Conservation (phyloP, 2,888 invertebrate genomes). For the Villa cingulata region DNA sequence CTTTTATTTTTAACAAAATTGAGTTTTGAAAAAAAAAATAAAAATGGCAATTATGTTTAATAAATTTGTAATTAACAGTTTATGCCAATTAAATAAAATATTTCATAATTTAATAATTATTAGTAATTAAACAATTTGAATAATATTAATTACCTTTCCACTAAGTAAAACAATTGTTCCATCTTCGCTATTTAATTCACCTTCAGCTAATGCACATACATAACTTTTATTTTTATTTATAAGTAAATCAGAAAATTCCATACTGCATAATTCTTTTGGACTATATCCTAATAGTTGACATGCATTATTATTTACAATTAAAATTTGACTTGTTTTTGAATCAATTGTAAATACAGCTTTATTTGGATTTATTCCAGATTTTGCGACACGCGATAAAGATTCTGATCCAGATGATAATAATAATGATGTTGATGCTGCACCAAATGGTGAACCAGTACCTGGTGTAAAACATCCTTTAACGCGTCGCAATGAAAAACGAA, state of each 20-base stretch:
- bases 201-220: conserved; percentile 40
- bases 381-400: conserved; percentile 38
- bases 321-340: conserved; percentile 49
- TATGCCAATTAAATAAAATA: not conserved
- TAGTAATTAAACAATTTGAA: too few relatives aligned
- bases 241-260: conserved; percentile 40
- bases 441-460: conserved; percentile 28
- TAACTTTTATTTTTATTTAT: conserved; percentile 39
- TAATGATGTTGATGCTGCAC: conserved; percentile 23
- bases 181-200: conserved; percentile 40
- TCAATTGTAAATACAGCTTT: conserved; percentile 56
- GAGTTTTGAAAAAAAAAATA: too few relatives aligned
- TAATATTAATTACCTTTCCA: conserved; percentile 40
- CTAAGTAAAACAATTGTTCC: conserved; percentile 47
- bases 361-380: conserved; percentile 44
- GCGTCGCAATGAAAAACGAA: conserved; percentile 40
- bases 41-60: too few relatives aligned
- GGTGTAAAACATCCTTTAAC: conserved; percentile 24
- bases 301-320: conserved; percentile 54
- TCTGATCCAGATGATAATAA: conserved; percentile 26
- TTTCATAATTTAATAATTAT: too few relatives aligned
- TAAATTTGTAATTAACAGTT: not conserved
- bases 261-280: conserved; percentile 39
- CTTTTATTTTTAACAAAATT: too few relatives aligned
- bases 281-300: conserved; percentile 46